Conservation (phyloP, 2,888 invertebrate species). For the Epinotia bilunana region DNA sequence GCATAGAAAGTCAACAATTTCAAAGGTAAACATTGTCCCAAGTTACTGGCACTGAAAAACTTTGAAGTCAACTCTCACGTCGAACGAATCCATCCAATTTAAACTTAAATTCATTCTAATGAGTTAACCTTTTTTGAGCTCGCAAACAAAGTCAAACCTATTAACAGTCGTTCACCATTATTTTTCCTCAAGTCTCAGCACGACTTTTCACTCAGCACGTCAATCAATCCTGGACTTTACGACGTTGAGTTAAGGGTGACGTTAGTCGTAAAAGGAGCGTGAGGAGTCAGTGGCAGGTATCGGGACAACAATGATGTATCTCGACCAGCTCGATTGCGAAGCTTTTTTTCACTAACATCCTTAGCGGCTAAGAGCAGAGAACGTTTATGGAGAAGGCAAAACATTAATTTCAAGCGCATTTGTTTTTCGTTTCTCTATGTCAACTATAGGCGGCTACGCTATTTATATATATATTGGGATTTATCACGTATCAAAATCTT, state of each 20-base stretch:
- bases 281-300: conserved; percentile 69
- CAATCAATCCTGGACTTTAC: conserved; percentile 28
- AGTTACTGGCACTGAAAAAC: conserved; percentile 7
- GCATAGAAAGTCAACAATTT: background rate
- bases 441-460: no score
- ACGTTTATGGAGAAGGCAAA: conserved; percentile 47
- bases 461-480: no score
- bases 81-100: conserved; percentile 39
- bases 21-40: background rate
- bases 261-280: conserved; percentile 42
- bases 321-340: conserved; percentile 71
- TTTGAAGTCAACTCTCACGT: conserved; percentile 20
- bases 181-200: conserved; percentile 44
- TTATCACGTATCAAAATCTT: no score
- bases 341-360: conserved; percentile 75
- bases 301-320: conserved; percentile 75
- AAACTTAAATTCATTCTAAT: conserved; percentile 45
- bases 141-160: conserved; percentile 43
- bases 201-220: conserved; percentile 34
- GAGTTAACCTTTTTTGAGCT: conserved; percentile 43
- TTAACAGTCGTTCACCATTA: conserved; percentile 45
- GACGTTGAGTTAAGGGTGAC: conserved; percentile 34
- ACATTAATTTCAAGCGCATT: background rate
- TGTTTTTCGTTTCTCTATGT: background rate
- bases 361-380: conserved; percentile 54